phyloP scores from a whole-genome alignment of 1,140 invertebrate species.

The Trachelipus rathkii region DNA sequence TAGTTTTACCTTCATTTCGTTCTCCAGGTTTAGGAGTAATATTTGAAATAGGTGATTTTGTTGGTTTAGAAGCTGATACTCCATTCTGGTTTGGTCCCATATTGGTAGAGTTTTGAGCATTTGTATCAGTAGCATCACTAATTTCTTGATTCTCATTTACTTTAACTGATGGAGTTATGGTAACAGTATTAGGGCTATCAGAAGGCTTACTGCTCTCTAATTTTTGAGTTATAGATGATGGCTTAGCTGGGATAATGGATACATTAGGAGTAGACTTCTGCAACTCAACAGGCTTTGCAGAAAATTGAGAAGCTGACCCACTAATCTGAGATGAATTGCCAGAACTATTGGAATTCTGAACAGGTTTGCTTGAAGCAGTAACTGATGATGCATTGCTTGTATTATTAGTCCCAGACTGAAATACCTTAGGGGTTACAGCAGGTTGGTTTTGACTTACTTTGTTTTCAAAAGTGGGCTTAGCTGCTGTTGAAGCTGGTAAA shows the following conservation, averaged over 20 bases:
- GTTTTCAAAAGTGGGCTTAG: slow-evolving; percentile 14
- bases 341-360: slow-evolving; percentile 20
- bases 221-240: neutral
- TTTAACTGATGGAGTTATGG: slow-evolving; percentile 4
- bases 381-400: slow-evolving; percentile 22
- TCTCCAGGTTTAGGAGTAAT: neutral
- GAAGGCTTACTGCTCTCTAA: neutral
- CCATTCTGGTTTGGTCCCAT: neutral
- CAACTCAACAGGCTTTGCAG: neutral
- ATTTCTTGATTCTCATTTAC: neutral
- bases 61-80: neutral
- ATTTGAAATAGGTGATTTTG: neutral
- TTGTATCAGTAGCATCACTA: neutral
- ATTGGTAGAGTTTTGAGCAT: neutral
- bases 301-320: neutral
- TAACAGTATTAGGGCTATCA: neutral
- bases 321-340: neutral
- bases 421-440: slow-evolving; percentile 27
- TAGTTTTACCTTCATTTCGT: neutral
- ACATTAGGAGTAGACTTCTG: neutral
- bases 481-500: slow-evolving; percentile 14
- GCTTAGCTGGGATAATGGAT: neutral
- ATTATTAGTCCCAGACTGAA: slow-evolving; percentile 34
- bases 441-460: slow-evolving; percentile 21
- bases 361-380: slow-evolving; percentile 26